Evolutionary conservation across 2,797 vertebrate species (phyloP).

Genomic region (Phaenicophaeus curvirostris): DNA sequence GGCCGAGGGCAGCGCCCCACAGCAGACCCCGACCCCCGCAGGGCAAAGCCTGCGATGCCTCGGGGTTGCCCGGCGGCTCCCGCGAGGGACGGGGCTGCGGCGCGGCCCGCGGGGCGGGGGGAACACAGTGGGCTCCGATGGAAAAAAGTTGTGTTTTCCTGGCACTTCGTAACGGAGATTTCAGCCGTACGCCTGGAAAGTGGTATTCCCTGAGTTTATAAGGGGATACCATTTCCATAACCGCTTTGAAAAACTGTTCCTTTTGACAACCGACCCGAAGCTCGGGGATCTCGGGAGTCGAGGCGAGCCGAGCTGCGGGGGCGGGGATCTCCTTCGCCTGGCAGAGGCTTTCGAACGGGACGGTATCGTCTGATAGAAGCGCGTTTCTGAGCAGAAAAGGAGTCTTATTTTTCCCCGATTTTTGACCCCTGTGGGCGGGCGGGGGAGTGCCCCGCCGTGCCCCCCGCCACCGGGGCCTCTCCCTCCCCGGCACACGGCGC

Average conservation of each 20-base stretch:
- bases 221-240: constrained; percentile 53
- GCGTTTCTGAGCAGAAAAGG: not conserved
- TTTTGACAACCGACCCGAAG: constrained; percentile 22
- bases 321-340: not conserved
- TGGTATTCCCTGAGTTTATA: constrained; percentile 49
- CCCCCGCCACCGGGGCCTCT: not conserved
- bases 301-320: not conserved
- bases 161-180: constrained; percentile 44
- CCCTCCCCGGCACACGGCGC: not conserved
- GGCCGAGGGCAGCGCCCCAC: not conserved
- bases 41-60: not conserved
- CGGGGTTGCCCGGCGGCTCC: not conserved
- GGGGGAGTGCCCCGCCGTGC: not conserved
- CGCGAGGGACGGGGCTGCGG: not conserved
- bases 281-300: not conserved
- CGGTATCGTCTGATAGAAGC: not conserved
- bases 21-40: not conserved
- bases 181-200: constrained; percentile 49
- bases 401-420: not conserved
- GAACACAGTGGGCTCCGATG: not conserved
- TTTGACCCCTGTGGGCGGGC: not conserved
- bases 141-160: constrained; percentile 52
- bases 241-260: not conserved
- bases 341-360: not conserved
- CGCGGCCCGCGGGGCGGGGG: not conserved